Percentiles rank a stretch among this genome's conserved stretches.
Conservation (phyloP, 2,797 vertebrate genomes). For the Acestrorhynchus altus region DNA sequence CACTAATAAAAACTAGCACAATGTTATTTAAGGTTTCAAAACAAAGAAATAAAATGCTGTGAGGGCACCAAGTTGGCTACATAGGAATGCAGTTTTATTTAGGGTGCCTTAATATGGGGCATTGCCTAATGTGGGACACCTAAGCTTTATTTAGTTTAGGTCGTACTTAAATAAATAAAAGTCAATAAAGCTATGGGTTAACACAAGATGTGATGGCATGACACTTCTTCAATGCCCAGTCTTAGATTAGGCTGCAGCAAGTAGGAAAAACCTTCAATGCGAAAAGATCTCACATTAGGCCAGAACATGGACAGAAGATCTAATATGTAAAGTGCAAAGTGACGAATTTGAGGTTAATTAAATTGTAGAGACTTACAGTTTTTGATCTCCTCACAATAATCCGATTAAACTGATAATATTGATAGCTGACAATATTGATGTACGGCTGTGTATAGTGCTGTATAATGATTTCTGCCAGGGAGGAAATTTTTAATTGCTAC, state of each 20-base stretch:
- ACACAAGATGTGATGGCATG: too few relatives aligned
- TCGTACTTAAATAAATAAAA: too few relatives aligned
- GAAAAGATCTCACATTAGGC: too few relatives aligned
- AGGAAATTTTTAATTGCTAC: conserved; percentile 13
- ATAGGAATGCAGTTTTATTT: too few relatives aligned
- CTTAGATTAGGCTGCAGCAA: too few relatives aligned
- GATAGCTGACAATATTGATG: not conserved
- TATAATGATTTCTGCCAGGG: not conserved
- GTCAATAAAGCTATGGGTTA: too few relatives aligned
- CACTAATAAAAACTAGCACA: not conserved
- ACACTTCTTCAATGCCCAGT: too few relatives aligned
- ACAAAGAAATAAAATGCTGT: not conserved
- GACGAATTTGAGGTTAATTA: not conserved
- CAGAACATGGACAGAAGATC: not conserved
- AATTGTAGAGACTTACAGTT: conserved; percentile 14
- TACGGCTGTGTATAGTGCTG: not conserved
- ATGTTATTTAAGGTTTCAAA: not conserved
- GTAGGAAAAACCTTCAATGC: too few relatives aligned
- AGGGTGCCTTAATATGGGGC: too few relatives aligned
- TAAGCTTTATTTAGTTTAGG: too few relatives aligned
- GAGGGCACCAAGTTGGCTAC: not conserved
- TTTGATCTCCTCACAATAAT: conserved; percentile 11
- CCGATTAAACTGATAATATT: conserved; percentile 29
- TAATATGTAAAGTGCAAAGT: conserved; percentile 4
- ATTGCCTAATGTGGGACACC: too few relatives aligned